Evolutionary conservation across 1,140 invertebrate genomes (phyloP).

Genomic region (Drepana arcuata): DNA sequence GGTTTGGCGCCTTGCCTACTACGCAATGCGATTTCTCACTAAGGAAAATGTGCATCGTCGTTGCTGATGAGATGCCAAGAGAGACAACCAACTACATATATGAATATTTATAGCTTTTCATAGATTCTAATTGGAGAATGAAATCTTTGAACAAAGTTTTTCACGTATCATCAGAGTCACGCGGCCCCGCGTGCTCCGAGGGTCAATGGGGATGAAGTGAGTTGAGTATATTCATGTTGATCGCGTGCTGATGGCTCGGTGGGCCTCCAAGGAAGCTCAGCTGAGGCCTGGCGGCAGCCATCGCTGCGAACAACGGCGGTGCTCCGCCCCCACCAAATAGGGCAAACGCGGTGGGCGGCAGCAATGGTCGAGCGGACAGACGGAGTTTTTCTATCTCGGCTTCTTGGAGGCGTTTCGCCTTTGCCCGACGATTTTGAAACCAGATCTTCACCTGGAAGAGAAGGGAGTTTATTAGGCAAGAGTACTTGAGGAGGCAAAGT

Average conservation of each 20-base stretch:
- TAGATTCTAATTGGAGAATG: too few relatives aligned
- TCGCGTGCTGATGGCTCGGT: slow-evolving; percentile 58
- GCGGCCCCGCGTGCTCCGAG: slow-evolving; percentile 40
- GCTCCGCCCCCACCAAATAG: slow-evolving; percentile 59
- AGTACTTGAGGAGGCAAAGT: too few relatives aligned
- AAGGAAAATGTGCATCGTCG: background rate
- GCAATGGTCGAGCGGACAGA: slow-evolving; percentile 51
- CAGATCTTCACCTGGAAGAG: slow-evolving; percentile 88
- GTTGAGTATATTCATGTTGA: slow-evolving; percentile 67
- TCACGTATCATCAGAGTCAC: too few relatives aligned
- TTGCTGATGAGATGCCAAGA: background rate
- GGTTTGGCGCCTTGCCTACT: background rate
- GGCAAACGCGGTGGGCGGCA: slow-evolving; percentile 56
- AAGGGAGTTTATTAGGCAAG: too few relatives aligned
- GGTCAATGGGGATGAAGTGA: slow-evolving; percentile 65
- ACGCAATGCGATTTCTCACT: background rate
- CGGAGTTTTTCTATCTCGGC: slow-evolving; percentile 88
- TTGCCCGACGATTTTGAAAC: slow-evolving; percentile 96
- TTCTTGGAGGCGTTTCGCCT: slow-evolving; percentile 94
- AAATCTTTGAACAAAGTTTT: too few relatives aligned
- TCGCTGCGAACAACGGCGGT: slow-evolving; percentile 62
- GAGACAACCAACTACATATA: too few relatives aligned
- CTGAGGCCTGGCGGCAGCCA: slow-evolving; percentile 55
- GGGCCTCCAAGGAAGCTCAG: slow-evolving; percentile 61
- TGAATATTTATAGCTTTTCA: too few relatives aligned